Base-by-base conservation (phyloP, 2,797 vertebrate species). In the Mionectes olivaceus region DNA sequence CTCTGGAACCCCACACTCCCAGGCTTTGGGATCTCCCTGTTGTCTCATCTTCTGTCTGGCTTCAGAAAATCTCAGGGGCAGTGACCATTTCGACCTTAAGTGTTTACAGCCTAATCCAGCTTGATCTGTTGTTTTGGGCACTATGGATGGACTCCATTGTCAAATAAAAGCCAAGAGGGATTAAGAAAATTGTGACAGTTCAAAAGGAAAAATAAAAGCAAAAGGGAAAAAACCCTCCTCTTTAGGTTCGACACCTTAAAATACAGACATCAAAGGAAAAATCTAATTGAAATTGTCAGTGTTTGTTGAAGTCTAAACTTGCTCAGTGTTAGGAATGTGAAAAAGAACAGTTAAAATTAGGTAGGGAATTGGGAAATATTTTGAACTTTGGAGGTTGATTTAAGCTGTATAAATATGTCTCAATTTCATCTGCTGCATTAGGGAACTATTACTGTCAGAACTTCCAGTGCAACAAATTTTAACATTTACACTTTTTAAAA, bases 341-440 rank as follows among this genome's bases (percentile, higher is more conserved):
- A 68, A 56, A 57, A 92, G 67, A 68, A 24, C 65, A 57, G 44
- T 50, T 68, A 65, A 79, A 84, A 84, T 91, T 85, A 49, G 27
- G 16, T 67, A 63, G 87, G 87, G 85, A 95, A 93, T 70, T 93
- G 87, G 90, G 85, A 93, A 91, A 49, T 93, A 74, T 75, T 88
- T 91, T 87, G 77, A 83, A 70, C 71, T 93, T 92, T 77, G 1
- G 24, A 22, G 43, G 60, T 70, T 82, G 64, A 74, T 80, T 94
- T 87, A 59, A 93, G 56, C 59, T 91, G 19, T 76, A 64, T 84
- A 95, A 95, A 76, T 74, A 85, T 8, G 23, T 95, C 89, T 91
- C 55, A 59, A n/a, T 94, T 94, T 85, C 82, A 70, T 87, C 68
- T 93, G 49, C 79, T 93, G 44, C 60, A 33, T 89, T 65, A 74